Base-by-base conservation (phyloP, 2,113 vertebrate species). In the Greenwoodochromis staneri region DNA sequence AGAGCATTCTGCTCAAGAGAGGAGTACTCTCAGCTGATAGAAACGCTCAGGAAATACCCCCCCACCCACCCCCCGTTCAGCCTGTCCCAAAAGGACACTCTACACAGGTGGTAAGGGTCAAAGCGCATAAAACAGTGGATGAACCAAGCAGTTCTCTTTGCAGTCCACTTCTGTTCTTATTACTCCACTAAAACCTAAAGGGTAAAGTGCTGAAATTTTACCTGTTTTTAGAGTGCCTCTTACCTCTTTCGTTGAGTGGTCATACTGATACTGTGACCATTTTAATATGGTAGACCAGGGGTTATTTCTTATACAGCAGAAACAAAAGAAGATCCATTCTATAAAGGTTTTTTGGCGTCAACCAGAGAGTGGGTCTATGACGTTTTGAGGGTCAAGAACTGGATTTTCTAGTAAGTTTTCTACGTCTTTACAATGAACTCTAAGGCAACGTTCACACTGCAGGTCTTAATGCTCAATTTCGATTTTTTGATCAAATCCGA, bases 1-100 rank as follows among this genome's bases (percentile, higher is more conserved):
- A 86, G 71, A 81, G 85, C 49, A 4, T 51, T 82, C 24, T 55
- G 80, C 82, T 85, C 31, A 38, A 78, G 73, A 49, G 87, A n/a
- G 5, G 81, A 84, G 71, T 42, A 3, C 76, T 86, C 24, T 76
- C 24, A 6, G 81, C 73, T 24, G 73, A 71, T 54, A 8, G 81
- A 24, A 19, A 36, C 16, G 7, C 36, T 53, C 53, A 2, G 76
- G 73, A 29, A 59, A 21, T 5, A 17, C 9, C 59, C 59, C 1
- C 17, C 17, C 29, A 0, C 2, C 7, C 5, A 0, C 5, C 53
- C 40, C 38, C 27, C n/a, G 17, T 24, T 66, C 36, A 42, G 34
- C 42, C 29, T 16, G 66, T 54, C 82, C 82, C 61, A 17, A n/a
- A 55, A 54, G 47, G 40, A 19, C 45, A n/a, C 63, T 49, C 17